Base-by-base conservation (phyloP, 2,797 vertebrate species). In the Hyperoplus lanceolatus region DNA sequence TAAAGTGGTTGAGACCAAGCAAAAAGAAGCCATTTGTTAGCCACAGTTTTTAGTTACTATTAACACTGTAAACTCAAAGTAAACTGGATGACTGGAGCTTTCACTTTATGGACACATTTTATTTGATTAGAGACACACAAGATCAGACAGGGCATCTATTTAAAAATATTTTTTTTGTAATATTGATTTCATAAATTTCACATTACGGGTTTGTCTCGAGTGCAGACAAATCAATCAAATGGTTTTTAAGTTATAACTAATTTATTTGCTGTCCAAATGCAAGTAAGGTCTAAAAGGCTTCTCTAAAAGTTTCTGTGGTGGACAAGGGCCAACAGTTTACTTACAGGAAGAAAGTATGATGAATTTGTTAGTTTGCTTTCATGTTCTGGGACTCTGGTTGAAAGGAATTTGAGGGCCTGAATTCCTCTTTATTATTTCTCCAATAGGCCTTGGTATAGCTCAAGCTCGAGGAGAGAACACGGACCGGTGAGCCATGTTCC, bases 371-470 rank as follows among this genome's bases (percentile, higher is more conserved):
- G 38, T 65, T 45, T 62, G 43, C 14, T 60, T 16, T 71, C 57
- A 43, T 16, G 29, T 18, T 70, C 38, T 73, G 56, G 56, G 77
- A 45, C 5, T 15, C 39, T 64, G 73, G 61, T 60, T 67, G 45
- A 38, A 51, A 66, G 46, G 16, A 49, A 29, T 58, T 69, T 41
- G 3, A 70, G 18, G 8, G 4, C 43, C 69, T 50, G 55, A 74
- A 56, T 73, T 0, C 21, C 50, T 16, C 0, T 16, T 8, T 36
- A 1, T 81, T 66, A 29, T 80, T 7, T 80, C 57, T 77, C 63
- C 66, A 62, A 80, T 90, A 96, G 95, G 67, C 88, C 95, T 0
- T 96, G 95, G 95, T 96, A 95, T 62, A 94, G 91, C 83, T 87
- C 94, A 0, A 91, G 93, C 18, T 88, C 92, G 0, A 94, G 95